Percentiles rank a stretch among this genome's conserved stretches.
These are phyloP conservation scores for Charanyca ferruginea DNA, from an alignment of 2,888 invertebrate genomes.

Conservation along the genomic window DNA sequence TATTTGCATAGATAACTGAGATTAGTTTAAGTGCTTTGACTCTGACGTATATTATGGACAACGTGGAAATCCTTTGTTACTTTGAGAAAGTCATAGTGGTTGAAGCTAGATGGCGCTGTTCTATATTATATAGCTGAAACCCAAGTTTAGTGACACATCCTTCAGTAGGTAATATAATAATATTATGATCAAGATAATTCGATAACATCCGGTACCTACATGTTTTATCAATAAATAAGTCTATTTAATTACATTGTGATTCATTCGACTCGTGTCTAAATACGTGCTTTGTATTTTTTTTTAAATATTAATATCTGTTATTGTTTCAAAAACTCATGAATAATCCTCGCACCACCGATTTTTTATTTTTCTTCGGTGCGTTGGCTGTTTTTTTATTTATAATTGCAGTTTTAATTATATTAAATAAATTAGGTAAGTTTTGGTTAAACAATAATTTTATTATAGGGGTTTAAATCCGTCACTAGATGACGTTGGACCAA, in stretches of 20 bases:
- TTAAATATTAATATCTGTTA: too few relatives aligned
- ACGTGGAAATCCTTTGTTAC: neutral
- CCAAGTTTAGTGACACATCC: neutral
- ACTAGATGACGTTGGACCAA: too few relatives aligned
- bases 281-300: neutral
- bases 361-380: neutral
- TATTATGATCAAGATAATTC: constrained; percentile 12
- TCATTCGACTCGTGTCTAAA: neutral
- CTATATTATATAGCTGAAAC: neutral
- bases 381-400: neutral
- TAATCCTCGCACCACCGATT: neutral
- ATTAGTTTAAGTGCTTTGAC: too few relatives aligned
- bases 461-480: too few relatives aligned
- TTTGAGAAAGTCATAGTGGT: too few relatives aligned
- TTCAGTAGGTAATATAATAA: neutral
- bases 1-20: neutral
- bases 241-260: neutral
- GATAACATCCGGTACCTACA: constrained; percentile 1
- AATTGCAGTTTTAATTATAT: neutral
- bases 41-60: too few relatives aligned
- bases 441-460: neutral
- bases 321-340: too few relatives aligned
- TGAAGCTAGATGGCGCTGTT: constrained; percentile 31
- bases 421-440: neutral
- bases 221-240: neutral